Evolutionary conservation across 2,797 vertebrate species (phyloP).

Genomic region (Catharus ustulatus): DNA sequence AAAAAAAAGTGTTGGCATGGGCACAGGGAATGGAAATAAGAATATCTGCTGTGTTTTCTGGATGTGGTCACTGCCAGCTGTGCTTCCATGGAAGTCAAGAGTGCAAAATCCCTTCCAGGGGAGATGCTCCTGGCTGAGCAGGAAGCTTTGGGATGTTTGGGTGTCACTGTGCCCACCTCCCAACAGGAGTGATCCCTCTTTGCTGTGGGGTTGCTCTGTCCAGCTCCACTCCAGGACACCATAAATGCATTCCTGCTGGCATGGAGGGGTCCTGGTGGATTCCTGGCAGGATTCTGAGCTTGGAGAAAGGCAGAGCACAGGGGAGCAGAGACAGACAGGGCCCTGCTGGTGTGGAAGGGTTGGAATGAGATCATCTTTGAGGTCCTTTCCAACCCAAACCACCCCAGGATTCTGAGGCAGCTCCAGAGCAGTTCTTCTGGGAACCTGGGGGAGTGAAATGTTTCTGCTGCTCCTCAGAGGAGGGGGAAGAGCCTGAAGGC

Average conservation of each 20-base stretch:
- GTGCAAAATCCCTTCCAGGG: background rate
- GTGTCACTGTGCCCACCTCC: too few species aligned
- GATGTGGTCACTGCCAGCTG: background rate
- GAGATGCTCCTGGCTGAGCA: rapidly evolving
- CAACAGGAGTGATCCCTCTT: background rate
- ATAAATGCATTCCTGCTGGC: rapidly evolving
- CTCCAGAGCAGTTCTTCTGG: background rate
- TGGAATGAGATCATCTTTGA: background rate
- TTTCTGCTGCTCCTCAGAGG: background rate
- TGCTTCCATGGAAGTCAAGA: background rate
- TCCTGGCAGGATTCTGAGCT: background rate
- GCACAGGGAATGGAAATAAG: background rate
- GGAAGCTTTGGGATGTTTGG: background rate
- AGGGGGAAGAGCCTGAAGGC: background rate
- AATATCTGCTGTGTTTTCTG: background rate
- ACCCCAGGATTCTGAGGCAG: background rate
- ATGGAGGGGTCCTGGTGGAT: background rate
- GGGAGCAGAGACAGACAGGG: background rate
- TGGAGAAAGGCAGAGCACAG: background rate
- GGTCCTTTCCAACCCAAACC: background rate
- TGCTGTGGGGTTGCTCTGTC: background rate
- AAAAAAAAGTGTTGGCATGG: background rate
- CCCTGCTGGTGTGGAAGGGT: background rate
- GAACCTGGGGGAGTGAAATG: too few species aligned
- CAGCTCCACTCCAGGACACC: rapidly evolving